These are phyloP conservation scores for Antedon bifida DNA, from an alignment of 35 echinoderm and acorn worm species.

Conservation along the genomic window DNA sequence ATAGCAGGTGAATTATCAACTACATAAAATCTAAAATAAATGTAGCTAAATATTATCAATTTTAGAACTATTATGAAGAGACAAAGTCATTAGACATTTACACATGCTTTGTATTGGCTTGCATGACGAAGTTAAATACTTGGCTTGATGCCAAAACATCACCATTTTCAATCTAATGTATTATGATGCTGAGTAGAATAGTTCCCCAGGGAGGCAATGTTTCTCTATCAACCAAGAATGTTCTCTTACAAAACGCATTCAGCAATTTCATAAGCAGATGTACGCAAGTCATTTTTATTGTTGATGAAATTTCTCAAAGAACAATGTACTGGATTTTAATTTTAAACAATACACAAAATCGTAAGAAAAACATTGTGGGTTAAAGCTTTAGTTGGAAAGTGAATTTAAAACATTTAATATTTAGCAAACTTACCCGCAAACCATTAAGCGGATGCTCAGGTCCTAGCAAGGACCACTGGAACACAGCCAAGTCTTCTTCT, in stretches of 20 bases:
- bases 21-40: no score
- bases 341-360: no score
- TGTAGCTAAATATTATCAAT: no score
- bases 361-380: no score
- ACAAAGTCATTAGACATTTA: neutral
- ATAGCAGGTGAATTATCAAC: no score
- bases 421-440: conserved; percentile 59
- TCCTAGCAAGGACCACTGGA: conserved; percentile 82
- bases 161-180: neutral
- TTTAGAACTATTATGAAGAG: no score
- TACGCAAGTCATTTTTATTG: neutral
- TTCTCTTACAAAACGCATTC: neutral
- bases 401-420: no score
- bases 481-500: conserved; percentile 80
- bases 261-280: neutral
- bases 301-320: neutral
- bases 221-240: neutral
- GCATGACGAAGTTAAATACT: neutral
- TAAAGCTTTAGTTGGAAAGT: no score
- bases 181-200: neutral
- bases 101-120: neutral
- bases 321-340: no score
- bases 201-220: neutral
- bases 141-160: neutral
- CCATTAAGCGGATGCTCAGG: conserved; percentile 82